Base-by-base conservation (phyloP, 30 jellyfish, hydroid and myxozoan species). In the Cassiopea andromeda region DNA sequence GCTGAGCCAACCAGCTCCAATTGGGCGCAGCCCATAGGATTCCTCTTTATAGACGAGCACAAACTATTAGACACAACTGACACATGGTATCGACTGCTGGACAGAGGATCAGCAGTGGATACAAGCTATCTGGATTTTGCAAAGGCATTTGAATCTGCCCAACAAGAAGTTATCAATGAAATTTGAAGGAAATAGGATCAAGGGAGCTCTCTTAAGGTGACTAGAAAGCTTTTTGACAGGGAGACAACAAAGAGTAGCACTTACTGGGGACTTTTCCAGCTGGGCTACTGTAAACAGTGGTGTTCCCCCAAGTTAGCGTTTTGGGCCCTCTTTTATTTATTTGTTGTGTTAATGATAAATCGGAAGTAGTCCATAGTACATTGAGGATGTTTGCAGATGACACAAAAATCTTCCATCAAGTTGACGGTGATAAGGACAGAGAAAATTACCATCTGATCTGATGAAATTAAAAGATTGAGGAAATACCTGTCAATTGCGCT, bases 91-190 rank as follows among this genome's bases (percentile, higher is more conserved):
- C 82, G 78, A 82, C 90, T 82, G 61, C 68, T 82, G 48, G 90
- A 68, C 82, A 82, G 82, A 82, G 90, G 90, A 67, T 82, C 90
- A 61, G 90, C 82, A 67, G 82, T 82, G 81, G 90, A 82, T 60
- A 80, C 90, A 82, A 67, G 61, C 66, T 82, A 64, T 47, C 82
- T 82, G 90, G 82, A 82, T 38, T 80, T 50, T 80, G 19, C 78
- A 80, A 80, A 80, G 88, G 88, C 88, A 49, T 80, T 80, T 80
- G 88, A 80, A 54, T 80, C 88, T 80, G 88, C 58, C 78, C 90
- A 82, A 67, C 90, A 82, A 70, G 82, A 64, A 82, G 82, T 82
- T 82, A 48, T 66, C 66, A 82, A 12, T 82, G 82, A 82, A 67
- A 82, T 82, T 61, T 43, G 60, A 60, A 82, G 90, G 60, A 80